phyloP scores from a whole-genome alignment of 2,113 vertebrate species.

The Gymnogyps californianus region DNA sequence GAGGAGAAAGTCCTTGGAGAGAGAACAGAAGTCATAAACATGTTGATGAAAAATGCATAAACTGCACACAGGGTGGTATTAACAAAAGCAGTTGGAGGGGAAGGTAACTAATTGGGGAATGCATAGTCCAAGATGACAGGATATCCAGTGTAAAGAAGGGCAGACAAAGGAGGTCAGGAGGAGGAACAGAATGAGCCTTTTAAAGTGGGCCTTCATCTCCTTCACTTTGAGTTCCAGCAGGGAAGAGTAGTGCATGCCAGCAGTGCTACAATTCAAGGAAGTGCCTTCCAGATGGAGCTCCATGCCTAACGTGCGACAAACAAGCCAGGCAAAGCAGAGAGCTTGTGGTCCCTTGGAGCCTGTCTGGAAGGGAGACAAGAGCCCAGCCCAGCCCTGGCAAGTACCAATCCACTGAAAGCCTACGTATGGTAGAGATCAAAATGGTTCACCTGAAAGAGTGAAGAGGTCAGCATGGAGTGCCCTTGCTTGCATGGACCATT shows the following conservation, averaged over 20 bases:
- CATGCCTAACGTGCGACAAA: neutral
- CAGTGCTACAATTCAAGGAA: neutral
- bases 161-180: neutral
- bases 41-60: conserved; percentile 30
- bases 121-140: neutral
- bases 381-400: neutral
- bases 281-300: neutral
- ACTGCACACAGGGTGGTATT: neutral
- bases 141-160: neutral
- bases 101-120: neutral
- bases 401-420: neutral
- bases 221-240: neutral
- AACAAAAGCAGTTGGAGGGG: neutral
- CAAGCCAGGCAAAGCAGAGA: neutral
- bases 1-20: neutral
- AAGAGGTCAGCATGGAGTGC: neutral
- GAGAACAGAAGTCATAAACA: neutral
- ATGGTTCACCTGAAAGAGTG: neutral
- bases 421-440: neutral
- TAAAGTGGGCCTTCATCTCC: neutral
- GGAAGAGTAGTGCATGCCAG: neutral
- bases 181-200: neutral
- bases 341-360: neutral
- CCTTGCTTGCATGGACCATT: neutral
- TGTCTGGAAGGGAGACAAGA: neutral